These are phyloP conservation scores for Lepus oiostolus DNA, from an alignment of 2,797 vertebrate genomes.

Conservation along the genomic window DNA sequence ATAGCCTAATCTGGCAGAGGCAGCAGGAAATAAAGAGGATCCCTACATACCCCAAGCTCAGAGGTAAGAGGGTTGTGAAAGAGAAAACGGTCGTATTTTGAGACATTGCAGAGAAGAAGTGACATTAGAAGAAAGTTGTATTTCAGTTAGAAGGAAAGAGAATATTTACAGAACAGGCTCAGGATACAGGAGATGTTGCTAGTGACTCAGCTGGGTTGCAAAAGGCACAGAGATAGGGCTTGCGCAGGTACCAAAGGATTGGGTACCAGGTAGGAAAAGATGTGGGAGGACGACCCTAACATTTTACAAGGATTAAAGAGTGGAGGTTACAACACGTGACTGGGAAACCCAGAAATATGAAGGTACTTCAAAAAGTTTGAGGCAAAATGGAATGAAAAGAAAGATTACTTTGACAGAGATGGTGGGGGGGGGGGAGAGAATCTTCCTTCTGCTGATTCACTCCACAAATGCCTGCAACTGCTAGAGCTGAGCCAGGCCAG, in stretches of 20 bases:
- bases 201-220: not conserved
- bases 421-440: fast-evolving
- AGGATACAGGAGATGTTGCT: not conserved
- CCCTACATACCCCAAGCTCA: too few species aligned
- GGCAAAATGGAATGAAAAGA: too few species aligned
- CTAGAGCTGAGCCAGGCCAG: too few species aligned
- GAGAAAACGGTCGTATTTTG: too few species aligned
- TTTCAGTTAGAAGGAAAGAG: conserved; percentile 28
- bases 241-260: not conserved
- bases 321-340: not conserved
- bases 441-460: too few species aligned
- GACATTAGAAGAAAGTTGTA: not conserved
- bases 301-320: not conserved
- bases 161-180: not conserved
- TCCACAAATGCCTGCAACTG: too few species aligned
- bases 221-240: not conserved
- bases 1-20: not conserved
- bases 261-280: not conserved
- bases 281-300: not conserved
- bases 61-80: too few species aligned
- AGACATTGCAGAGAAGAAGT: not conserved
- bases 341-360: not conserved
- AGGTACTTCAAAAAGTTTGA: too few species aligned
- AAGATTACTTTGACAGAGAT: too few species aligned
- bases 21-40: not conserved